phyloP scores from a whole-genome alignment of 2,888 invertebrate species.

The Tachina grossa region DNA sequence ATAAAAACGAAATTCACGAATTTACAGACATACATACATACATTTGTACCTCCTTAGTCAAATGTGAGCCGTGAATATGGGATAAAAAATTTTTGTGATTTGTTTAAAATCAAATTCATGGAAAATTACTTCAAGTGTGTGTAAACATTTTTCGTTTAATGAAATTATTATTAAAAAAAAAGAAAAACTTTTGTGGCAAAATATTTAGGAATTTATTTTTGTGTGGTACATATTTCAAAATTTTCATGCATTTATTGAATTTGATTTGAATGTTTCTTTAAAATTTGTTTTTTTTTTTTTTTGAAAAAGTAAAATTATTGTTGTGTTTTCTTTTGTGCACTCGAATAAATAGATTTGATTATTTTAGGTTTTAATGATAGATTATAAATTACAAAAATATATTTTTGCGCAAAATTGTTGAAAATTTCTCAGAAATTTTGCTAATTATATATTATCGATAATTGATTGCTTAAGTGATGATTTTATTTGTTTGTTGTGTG shows the following conservation, averaged over 20 bases:
- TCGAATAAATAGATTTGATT: neutral
- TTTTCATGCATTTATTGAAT: neutral
- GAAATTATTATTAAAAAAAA: slow-evolving; percentile 10
- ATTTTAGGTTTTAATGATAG: neutral
- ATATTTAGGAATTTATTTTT: neutral
- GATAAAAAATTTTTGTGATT: slow-evolving; percentile 1
- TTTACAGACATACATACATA: neutral
- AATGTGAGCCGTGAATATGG: slow-evolving; percentile 17
- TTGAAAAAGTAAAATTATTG: neutral
- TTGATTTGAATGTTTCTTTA: slow-evolving; percentile 1
- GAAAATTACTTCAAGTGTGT: slow-evolving; percentile 51
- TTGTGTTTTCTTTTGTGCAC: neutral
- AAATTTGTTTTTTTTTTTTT: neutral
- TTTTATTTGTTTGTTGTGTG: too few species aligned
- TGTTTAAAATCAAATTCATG: slow-evolving; percentile 56
- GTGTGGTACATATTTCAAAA: neutral
- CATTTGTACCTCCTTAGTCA: neutral
- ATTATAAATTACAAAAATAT: neutral
- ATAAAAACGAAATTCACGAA: neutral
- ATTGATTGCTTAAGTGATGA: slow-evolving; percentile 2
- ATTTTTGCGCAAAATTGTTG: neutral
- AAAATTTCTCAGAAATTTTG: slow-evolving; percentile 17
- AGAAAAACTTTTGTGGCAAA: neutral
- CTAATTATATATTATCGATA: neutral
- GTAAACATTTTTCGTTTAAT: slow-evolving; percentile 2